Percentiles rank a stretch among this genome's conserved stretches.
Evolutionary conservation across 2,113 vertebrate species (phyloP).

Genomic region (Colinus virginianus): DNA sequence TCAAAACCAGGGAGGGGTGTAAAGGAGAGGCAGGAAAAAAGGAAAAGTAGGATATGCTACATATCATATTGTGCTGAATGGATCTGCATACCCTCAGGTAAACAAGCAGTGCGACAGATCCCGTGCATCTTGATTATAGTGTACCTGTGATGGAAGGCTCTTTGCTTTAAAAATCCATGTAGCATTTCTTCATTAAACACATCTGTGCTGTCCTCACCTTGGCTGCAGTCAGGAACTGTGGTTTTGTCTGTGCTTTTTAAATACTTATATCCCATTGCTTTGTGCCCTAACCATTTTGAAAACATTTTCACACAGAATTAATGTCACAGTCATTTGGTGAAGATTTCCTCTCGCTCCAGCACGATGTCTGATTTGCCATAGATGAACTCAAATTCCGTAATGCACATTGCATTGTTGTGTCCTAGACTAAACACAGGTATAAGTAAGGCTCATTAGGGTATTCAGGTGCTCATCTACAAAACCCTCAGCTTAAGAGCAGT

Average conservation of each 20-base stretch:
- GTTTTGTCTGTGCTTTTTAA: not conserved
- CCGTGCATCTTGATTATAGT: not conserved
- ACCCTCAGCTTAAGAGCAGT: not conserved
- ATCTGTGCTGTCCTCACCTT: not conserved
- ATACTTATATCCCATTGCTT: not conserved
- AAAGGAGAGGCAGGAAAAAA: not conserved
- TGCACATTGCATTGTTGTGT: not conserved
- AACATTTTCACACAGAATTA: not conserved
- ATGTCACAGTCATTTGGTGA: not conserved
- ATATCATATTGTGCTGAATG: not conserved
- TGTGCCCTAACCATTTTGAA: not conserved
- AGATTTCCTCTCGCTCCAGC: not conserved
- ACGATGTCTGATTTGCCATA: not conserved
- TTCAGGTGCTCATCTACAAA: not conserved
- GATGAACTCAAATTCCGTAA: not conserved
- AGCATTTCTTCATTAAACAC: not conserved
- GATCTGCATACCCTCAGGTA: not conserved
- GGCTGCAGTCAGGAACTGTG: not conserved
- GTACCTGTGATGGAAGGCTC: not conserved
- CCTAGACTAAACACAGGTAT: not conserved
- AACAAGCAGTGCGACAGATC: not conserved
- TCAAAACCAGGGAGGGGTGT: not conserved
- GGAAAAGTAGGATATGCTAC: not conserved
- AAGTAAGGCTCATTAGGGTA: not conserved
- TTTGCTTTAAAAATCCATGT: not conserved